Evolutionary conservation across 1,140 invertebrate species (phyloP), one percentile per base, ranked within the genome.

Genomic region (Danaus plexippus): DNA sequence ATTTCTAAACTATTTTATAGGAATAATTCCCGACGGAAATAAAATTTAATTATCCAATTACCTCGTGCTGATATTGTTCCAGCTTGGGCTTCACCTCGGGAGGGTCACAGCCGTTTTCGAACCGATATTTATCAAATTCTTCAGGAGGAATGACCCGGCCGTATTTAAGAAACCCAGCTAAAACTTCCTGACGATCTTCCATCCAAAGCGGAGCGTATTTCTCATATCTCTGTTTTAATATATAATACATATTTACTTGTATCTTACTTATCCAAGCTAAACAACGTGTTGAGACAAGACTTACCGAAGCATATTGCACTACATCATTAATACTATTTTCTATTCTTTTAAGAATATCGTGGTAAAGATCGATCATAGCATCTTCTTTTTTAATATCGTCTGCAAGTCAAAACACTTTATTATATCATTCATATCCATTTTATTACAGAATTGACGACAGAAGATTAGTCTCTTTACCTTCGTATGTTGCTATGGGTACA

Each of bases 131-230:
- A 42, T 89, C 88, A 52, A 88, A 76, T 63, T 93, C 91, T 56
- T 92, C 91, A 0, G 88, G 79, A 1, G 90, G 88, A 2, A 93
- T 85, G 7, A 90, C 87, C 55, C 89, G 88, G 11, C 91, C 91
- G 67, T 92, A 93, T 47, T 89, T 89, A 51, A 93, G 69, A 81
- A 94, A 94, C 61, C 90, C 87, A 8, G 88, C 69, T 67, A 93
- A 84, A 52, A 90, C 90, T 64, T 92, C 90, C 52, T 91, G 88
- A 18, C 91, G 74, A 69, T 93, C 91, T 72, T 92, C 92, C 50
- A 90, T 77, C 92, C 92, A 94, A 11, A 94, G 71, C 51, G 90
- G 91, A n/a, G 89, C 78, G 66, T 89, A 88, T 40, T 82, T 86
- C 52, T 87, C 81, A 54, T 86, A 88, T 79, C 79, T 80, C 84